Conservation (phyloP, 1,140 invertebrate genomes). For the Caenorhabditis latens region DNA sequence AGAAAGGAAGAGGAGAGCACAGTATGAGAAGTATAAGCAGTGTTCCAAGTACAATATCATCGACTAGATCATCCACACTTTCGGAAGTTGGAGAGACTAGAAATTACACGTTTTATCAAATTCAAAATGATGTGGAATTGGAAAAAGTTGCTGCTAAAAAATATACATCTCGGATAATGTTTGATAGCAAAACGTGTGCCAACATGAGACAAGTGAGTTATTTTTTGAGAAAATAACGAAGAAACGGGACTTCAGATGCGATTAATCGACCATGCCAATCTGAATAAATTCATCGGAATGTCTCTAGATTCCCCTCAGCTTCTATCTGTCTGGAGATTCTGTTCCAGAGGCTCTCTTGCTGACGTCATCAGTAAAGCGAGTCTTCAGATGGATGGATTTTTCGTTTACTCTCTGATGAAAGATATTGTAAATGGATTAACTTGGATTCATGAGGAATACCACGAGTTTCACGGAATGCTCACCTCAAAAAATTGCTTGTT, state of each 20-base stretch:
- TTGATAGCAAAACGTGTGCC: conserved; percentile 28
- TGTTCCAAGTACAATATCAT: conserved; percentile 17
- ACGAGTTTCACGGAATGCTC: conserved; percentile 64
- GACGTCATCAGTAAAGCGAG: conserved; percentile 22
- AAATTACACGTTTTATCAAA: conserved; percentile 16
- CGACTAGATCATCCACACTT: not conserved
- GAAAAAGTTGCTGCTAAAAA: conserved; percentile 29
- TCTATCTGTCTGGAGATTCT: conserved; percentile 59
- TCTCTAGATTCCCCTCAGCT: conserved; percentile 68
- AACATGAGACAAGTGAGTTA: conserved; percentile 15
- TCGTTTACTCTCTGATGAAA: conserved; percentile 89
- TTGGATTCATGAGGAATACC: conserved; percentile 60
- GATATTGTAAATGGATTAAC: conserved; percentile 85
- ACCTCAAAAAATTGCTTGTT: conserved; percentile 64
- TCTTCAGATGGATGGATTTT: conserved; percentile 92
- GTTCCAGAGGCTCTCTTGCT: conserved; percentile 45
- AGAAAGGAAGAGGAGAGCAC: conserved; percentile 9
- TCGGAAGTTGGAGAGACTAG: conserved; percentile 18
- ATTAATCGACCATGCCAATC: conserved; percentile 71
- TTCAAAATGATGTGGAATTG: conserved; percentile 44
- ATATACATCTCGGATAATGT: not conserved
- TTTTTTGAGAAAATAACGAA: not conserved
- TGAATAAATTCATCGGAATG: conserved; percentile 69
- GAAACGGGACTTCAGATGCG: not conserved
- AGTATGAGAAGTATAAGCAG: conserved; percentile 44